phyloP scores from a whole-genome alignment of 2,888 invertebrate species.

The Xestobium rufovillosum region DNA sequence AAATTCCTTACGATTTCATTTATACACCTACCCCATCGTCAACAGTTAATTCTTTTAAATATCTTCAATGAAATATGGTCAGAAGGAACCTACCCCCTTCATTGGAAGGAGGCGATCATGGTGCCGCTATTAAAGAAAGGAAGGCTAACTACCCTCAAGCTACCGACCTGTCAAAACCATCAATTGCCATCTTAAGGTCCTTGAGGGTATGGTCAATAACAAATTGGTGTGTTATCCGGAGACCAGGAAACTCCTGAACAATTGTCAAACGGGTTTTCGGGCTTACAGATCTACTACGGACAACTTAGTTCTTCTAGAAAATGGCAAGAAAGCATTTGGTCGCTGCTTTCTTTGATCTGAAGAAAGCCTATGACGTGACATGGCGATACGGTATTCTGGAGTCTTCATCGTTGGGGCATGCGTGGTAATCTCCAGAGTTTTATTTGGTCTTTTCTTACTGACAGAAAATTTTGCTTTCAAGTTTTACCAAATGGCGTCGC shows the following conservation, averaged over 20 bases:
- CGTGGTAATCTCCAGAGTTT: slow-evolving; percentile 14
- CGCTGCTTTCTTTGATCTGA: slow-evolving; percentile 14
- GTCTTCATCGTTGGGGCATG: slow-evolving; percentile 16
- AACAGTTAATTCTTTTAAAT: no score
- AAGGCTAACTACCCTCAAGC: no score
- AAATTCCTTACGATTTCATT: no score
- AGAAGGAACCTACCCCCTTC: no score
- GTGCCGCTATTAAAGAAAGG: no score
- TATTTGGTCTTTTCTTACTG: slow-evolving; percentile 7
- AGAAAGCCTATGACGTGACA: slow-evolving; percentile 14
- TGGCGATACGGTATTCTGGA: slow-evolving; percentile 18
- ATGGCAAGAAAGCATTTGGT: background rate
- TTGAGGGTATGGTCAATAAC: slow-evolving; percentile 14
- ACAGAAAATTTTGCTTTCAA: slow-evolving; percentile 4
- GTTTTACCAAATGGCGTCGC: slow-evolving; percentile 18
- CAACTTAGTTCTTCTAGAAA: slow-evolving; percentile 4
- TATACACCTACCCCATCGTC: no score
- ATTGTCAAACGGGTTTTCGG: slow-evolving; percentile 4
- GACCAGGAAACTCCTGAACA: slow-evolving; percentile 3
- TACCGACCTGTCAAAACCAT: no score
- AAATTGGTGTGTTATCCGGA: slow-evolving; percentile 11
- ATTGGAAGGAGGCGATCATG: no score
- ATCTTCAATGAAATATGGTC: no score
- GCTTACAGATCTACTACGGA: slow-evolving; percentile 5
- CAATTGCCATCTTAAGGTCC: slow-evolving; percentile 12